These are phyloP conservation scores for Trachelus tabidus DNA, from an alignment of 2,888 invertebrate genomes.

Conservation along the genomic window DNA sequence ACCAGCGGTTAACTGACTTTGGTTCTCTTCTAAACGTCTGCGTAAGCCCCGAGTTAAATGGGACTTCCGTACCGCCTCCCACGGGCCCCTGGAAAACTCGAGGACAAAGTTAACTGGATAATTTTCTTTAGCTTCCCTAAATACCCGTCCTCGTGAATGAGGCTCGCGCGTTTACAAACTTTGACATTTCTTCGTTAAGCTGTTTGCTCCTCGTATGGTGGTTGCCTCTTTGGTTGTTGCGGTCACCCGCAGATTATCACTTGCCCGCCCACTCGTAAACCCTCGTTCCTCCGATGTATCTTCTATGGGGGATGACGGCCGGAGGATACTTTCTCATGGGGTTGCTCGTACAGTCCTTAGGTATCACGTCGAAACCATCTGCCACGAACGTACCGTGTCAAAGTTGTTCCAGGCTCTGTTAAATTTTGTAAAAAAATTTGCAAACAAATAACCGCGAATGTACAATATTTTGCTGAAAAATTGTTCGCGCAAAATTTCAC, in stretches of 20 bases:
- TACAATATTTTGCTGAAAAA: neutral
- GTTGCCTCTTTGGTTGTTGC: slow-evolving; percentile 45
- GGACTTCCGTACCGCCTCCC: slow-evolving; percentile 2
- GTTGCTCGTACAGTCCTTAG: neutral
- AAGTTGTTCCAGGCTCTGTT: neutral
- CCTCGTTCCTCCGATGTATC: slow-evolving; percentile 1
- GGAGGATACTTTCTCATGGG: neutral
- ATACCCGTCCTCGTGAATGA: slow-evolving; percentile 24
- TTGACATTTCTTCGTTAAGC: slow-evolving; percentile 47
- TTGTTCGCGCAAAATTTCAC: neutral
- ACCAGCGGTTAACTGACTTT: slow-evolving; percentile 22
- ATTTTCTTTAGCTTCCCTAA: slow-evolving; percentile 47
- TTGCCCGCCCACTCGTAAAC: slow-evolving; percentile 46
- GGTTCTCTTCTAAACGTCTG: neutral
- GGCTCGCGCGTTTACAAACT: slow-evolving; percentile 53
- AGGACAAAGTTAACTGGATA: slow-evolving; percentile 58
- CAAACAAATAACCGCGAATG: neutral
- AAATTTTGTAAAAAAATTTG: neutral
- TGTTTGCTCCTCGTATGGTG: slow-evolving; percentile 24
- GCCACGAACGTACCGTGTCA: neutral
- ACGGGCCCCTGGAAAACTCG: slow-evolving; percentile 22
- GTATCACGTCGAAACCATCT: neutral
- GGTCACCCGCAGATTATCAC: slow-evolving; percentile 62
- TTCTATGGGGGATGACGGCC: neutral
- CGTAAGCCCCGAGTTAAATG: neutral